Evolutionary conservation across 2,113 vertebrate genomes (phyloP).

Genomic region (Campylomormyrus tamandua): DNA sequence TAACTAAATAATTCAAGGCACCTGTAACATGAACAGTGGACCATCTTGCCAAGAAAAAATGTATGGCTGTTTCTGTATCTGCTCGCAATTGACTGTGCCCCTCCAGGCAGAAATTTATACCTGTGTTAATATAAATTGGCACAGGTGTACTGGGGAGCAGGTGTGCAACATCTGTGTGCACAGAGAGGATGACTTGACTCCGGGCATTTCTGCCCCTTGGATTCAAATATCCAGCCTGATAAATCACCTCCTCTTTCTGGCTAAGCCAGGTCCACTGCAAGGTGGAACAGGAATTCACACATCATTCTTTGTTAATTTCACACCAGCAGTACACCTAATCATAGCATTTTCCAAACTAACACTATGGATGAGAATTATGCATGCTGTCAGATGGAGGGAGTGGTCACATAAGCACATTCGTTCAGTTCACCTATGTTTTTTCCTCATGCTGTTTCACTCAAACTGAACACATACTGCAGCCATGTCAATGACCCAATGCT

Average conservation of each 20-base stretch:
- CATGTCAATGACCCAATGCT: neutral
- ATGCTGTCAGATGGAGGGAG: neutral
- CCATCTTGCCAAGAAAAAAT: neutral
- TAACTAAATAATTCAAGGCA: neutral
- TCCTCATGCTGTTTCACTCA: neutral
- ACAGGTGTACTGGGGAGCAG: neutral
- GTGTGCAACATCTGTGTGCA: neutral
- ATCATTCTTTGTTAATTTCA: neutral
- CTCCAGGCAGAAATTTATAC: neutral
- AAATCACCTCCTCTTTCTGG: neutral
- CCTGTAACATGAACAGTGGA: neutral
- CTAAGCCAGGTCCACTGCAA: neutral
- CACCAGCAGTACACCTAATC: neutral
- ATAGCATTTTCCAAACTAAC: neutral
- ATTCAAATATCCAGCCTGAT: neutral
- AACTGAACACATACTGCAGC: neutral
- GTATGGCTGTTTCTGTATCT: neutral
- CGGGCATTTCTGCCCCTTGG: neutral
- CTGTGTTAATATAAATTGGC: neutral
- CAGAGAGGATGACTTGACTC: neutral
- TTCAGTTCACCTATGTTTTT: neutral
- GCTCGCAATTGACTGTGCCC: neutral
- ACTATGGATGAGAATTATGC: neutral
- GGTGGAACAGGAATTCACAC: neutral
- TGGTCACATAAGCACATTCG: neutral